A percentile compares a stretch with the other conserved stretches of the same genome.
Conservation (phyloP, 2,888 invertebrate species). For the Ectemnius lituratus region DNA sequence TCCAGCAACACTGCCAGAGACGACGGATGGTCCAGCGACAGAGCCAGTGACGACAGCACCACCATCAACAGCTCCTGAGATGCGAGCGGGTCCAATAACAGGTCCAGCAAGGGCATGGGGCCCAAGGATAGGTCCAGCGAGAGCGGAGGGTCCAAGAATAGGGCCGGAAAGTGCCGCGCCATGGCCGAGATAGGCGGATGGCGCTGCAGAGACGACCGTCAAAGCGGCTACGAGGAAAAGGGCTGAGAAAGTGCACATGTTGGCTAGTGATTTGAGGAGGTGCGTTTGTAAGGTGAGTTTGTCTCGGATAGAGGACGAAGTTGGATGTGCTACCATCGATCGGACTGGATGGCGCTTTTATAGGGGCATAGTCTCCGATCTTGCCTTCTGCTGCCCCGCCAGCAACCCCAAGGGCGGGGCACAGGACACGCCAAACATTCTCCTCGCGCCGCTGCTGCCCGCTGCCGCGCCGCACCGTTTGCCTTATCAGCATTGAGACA, state of each 20-base stretch:
- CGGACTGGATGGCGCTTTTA: constrained; percentile 68
- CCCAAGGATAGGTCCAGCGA: constrained; percentile 69
- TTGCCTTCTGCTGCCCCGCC: constrained; percentile 42
- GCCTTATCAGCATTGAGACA: constrained; percentile 62
- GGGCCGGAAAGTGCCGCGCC: constrained; percentile 72
- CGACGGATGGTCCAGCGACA: constrained; percentile 73
- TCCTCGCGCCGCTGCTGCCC: constrained; percentile 50
- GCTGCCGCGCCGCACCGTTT: constrained; percentile 20
- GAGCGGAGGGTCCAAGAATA: constrained; percentile 66
- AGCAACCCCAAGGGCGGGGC: constrained; percentile 72
- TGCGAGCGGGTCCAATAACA: constrained; percentile 68
- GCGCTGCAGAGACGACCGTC: constrained; percentile 68
- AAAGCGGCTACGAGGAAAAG: constrained; percentile 65
- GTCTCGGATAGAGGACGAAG: constrained; percentile 50
- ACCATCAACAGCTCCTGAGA: constrained; percentile 74
- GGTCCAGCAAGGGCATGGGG: constrained; percentile 71
- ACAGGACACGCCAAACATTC: constrained; percentile 72
- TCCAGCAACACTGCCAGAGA: constrained; percentile 72
- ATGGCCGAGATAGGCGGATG: constrained; percentile 65
- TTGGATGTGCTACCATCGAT: constrained; percentile 65
- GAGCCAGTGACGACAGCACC: constrained; percentile 75
- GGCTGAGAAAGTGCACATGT: constrained; percentile 67
- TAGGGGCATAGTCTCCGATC: constrained; percentile 60
- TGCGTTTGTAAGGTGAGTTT: constrained; percentile 13
- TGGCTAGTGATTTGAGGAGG: constrained; percentile 19